Conservation (phyloP, 2,888 invertebrate genomes). For the Nomada hirtipes region DNA sequence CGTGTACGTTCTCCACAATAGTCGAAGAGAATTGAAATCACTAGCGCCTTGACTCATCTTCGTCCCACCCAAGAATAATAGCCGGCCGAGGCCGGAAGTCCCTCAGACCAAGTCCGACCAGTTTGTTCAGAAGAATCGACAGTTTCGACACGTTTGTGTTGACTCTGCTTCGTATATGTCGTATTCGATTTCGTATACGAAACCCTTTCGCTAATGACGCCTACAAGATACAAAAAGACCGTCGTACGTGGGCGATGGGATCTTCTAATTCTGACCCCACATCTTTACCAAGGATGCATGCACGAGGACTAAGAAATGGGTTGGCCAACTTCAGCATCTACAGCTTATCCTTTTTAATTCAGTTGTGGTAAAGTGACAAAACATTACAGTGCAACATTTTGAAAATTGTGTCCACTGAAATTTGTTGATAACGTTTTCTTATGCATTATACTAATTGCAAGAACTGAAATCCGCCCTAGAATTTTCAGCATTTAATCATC, state of each 20-base stretch:
- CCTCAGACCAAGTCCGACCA: constrained; percentile 63
- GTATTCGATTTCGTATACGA: constrained; percentile 78
- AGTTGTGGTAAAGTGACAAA: constrained; percentile 57
- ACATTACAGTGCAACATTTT: no score
- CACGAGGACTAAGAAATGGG: constrained; percentile 54
- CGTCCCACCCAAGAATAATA: constrained; percentile 81
- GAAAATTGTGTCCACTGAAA: no score
- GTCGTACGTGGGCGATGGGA: constrained; percentile 81
- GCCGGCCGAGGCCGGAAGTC: constrained; percentile 76
- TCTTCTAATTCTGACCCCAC: constrained; percentile 76
- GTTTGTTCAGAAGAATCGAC: constrained; percentile 72
- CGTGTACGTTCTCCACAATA: constrained; percentile 20
- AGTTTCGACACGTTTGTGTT: constrained; percentile 70
- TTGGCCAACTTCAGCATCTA: constrained; percentile 80
- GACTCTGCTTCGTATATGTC: constrained; percentile 38
- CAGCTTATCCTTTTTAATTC: constrained; percentile 82
- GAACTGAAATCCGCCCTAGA: no score
- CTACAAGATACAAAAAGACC: constrained; percentile 77
- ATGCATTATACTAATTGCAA: no score
- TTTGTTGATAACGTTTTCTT: no score
- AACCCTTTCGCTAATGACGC: constrained; percentile 80
- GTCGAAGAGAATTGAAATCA: constrained; percentile 62
- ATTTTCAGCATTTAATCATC: no score
- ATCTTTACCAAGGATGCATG: constrained; percentile 39
- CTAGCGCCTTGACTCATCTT: constrained; percentile 53